Base-by-base conservation (phyloP, 1,140 invertebrate species). In the Euwallacea similis region DNA sequence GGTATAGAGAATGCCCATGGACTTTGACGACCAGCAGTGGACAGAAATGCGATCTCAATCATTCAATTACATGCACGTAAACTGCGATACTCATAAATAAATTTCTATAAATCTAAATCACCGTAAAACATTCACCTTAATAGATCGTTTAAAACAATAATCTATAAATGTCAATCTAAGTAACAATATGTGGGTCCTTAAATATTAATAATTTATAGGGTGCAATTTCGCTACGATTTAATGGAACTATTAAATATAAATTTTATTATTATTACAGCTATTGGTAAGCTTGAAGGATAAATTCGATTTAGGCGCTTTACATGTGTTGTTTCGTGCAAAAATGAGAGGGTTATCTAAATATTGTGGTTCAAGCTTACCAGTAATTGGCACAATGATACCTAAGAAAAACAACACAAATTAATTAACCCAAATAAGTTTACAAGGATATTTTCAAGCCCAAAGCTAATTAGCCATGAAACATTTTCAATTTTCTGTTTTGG, bases 141-240 rank as follows among this genome's bases (percentile, higher is more conserved):
- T 68, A 58, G 55, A 7, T 42, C 13, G 10, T 66, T 67, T 44
- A 65, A 65, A 65, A 65, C 47, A 65, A 65, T 54, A 11, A 10
- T 54, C 46, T 65, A 65, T 65, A 65, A 65, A 65, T 65, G 42
- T 68, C 33, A 68, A 60, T 60, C 66, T 68, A 68, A 41, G 60
- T 68, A 68, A 68, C 66, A 68, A 68, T 11, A 33, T 66, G 66
- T 59, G 66, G 44, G 66, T 43, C 56, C 43, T 60, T 60, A 60
- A 44, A 53, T 56, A 44, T 66, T 66, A 66, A 50, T 50, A 33
- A 58, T 68, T 60, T 68, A 68, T 68, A 68, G 66, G 56, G 66
- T 68, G 66, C 66, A 68, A 50, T 60, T 68, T 68, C 44, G 66
- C 66, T 68, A 68, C 66, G 46, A 33, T 43, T 68, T 68, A 60